Conservation (phyloP, 53 echinoderm and acorn worm species). For the Actinopyga echinites region DNA sequence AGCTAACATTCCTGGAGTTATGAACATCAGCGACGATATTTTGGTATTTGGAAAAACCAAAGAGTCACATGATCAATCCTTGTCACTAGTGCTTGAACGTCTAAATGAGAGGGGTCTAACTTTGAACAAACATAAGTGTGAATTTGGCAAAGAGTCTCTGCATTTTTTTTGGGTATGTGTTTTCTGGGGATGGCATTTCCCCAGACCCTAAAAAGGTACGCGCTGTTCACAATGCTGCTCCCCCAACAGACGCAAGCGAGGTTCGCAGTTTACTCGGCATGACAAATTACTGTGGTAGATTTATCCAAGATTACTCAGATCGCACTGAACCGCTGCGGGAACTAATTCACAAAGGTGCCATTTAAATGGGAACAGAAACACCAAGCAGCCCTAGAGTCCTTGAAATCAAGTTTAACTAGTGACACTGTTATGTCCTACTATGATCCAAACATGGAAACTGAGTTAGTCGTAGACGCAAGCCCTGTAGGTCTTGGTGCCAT, state of each 20-base stretch:
- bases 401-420: conserved; percentile 44
- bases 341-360: conserved; percentile 40
- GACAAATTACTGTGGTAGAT: conserved; percentile 62
- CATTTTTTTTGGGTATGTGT: conserved; percentile 53
- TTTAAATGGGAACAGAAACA: conserved; percentile 58
- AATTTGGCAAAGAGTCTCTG: conserved; percentile 15
- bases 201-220: conserved; percentile 42
- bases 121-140: conserved; percentile 45
- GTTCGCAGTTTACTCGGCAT: conserved; percentile 58
- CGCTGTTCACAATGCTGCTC: conserved; percentile 27
- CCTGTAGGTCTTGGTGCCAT: conserved; percentile 64
- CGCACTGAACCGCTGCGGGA: conserved; percentile 43
- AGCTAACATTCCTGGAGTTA: conserved; percentile 46
- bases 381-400: conserved; percentile 31
- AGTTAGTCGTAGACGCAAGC: conserved; percentile 67
- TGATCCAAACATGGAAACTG: conserved; percentile 31
- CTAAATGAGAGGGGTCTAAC: conserved; percentile 56
- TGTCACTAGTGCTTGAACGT: conserved; percentile 35
- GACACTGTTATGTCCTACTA: conserved; percentile 41
- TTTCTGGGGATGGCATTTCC: conserved; percentile 8
- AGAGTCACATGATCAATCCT: conserved; percentile 18
- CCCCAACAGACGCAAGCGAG: conserved; percentile 20
- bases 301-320: conserved; percentile 49
- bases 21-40: conserved; percentile 69
- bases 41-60: conserved; percentile 45